phyloP scores from a whole-genome alignment of 2,113 vertebrate species.

The Rana temporaria region DNA sequence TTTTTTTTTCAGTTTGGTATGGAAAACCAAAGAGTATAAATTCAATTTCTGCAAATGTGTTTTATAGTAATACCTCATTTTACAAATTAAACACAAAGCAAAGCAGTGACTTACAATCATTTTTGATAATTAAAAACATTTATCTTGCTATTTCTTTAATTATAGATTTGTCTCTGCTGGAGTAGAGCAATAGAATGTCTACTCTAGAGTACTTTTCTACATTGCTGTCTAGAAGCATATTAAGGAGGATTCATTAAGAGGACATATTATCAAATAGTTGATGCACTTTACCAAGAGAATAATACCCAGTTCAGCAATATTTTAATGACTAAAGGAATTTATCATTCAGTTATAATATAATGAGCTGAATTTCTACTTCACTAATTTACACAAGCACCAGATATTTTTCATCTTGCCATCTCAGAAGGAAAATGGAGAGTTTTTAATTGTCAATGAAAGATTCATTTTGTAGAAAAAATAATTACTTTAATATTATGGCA shows the following conservation, averaged over 20 bases:
- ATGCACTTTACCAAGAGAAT: slow-evolving; percentile 43
- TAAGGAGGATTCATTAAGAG: slow-evolving; percentile 49
- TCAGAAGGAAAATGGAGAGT: neutral
- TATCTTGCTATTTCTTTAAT: slow-evolving; percentile 56
- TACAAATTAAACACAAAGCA: slow-evolving; percentile 53
- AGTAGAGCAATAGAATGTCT: slow-evolving; percentile 26
- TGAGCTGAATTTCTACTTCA: slow-evolving; percentile 37
- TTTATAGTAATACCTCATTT: slow-evolving; percentile 41
- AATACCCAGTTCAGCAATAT: slow-evolving; percentile 49
- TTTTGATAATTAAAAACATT: slow-evolving; percentile 55
- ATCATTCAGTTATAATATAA: slow-evolving; percentile 47
- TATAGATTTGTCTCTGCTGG: slow-evolving; percentile 51
- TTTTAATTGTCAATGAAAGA: slow-evolving; percentile 1
- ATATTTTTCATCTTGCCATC: slow-evolving; percentile 2
- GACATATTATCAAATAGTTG: slow-evolving; percentile 35
- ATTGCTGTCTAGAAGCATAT: slow-evolving; percentile 34
- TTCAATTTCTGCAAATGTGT: slow-evolving; percentile 35
- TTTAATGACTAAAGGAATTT: slow-evolving; percentile 44
- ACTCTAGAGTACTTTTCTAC: slow-evolving; percentile 19
- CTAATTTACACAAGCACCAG: slow-evolving; percentile 2
- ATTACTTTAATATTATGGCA: neutral
- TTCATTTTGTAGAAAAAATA: neutral
- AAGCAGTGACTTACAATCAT: slow-evolving; percentile 50
- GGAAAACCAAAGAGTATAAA: slow-evolving; percentile 31
- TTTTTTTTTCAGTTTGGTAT: neutral